Percentiles rank a stretch among this genome's conserved stretches.
These are phyloP conservation scores for Popillia japonica DNA, from an alignment of 1,140 invertebrate genomes.

Conservation along the genomic window DNA sequence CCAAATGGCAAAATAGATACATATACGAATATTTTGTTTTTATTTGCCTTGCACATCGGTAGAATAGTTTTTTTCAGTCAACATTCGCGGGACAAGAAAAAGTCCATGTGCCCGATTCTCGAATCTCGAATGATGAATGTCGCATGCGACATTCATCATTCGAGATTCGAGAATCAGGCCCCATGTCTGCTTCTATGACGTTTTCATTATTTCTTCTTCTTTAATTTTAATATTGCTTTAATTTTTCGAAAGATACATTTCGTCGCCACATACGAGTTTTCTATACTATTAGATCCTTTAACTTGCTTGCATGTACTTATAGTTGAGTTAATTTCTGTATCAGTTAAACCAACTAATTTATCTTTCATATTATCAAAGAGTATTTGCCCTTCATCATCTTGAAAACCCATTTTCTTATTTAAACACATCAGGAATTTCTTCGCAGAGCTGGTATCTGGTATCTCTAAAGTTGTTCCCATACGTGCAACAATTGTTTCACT, in stretches of 20 bases:
- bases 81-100: too few relatives aligned
- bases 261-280: slow-evolving; percentile 30
- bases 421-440: slow-evolving; percentile 32
- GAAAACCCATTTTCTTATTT: slow-evolving; percentile 29
- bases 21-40: too few relatives aligned
- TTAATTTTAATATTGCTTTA: slow-evolving; percentile 16
- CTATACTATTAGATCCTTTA: slow-evolving; percentile 13
- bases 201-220: slow-evolving; percentile 21
- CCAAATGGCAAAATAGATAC: too few relatives aligned
- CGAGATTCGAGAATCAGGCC: too few relatives aligned
- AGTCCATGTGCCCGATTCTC: too few relatives aligned
- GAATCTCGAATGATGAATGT: too few relatives aligned
- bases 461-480: neutral
- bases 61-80: too few relatives aligned
- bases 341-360: slow-evolving; percentile 4
- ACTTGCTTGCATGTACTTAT: slow-evolving; percentile 20
- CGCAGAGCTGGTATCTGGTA: slow-evolving; percentile 5
- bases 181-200: neutral
- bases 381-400: slow-evolving; percentile 22
- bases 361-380: slow-evolving; percentile 3
- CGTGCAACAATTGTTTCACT: neutral
- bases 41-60: too few relatives aligned
- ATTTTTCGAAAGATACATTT: slow-evolving; percentile 35
- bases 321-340: neutral
- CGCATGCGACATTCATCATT: too few relatives aligned